Evolutionary conservation across 2,888 invertebrate genomes (phyloP).

Genomic region (Polietes domitor): DNA sequence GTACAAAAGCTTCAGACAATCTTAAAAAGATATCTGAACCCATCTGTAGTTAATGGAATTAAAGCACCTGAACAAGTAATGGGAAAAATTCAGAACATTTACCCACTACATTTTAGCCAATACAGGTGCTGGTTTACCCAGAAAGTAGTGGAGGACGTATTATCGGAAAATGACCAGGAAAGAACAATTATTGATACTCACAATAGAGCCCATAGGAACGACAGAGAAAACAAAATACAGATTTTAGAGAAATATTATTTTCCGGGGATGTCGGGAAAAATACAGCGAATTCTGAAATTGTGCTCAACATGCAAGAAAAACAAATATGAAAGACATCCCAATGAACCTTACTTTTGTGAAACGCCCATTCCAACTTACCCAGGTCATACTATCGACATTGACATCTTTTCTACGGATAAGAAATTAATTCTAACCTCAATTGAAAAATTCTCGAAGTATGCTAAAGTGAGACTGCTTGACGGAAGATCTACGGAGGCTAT

Average conservation of each 20-base stretch:
- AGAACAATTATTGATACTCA: conserved; percentile 41
- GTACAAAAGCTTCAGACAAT: conserved; percentile 30
- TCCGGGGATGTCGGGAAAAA: conserved; percentile 53
- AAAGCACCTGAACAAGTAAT: conserved; percentile 25
- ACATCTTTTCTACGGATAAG: conserved; percentile 56
- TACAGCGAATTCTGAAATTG: conserved; percentile 49
- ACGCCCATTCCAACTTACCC: conserved; percentile 64
- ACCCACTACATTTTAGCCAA: conserved; percentile 40
- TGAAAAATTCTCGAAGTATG: conserved; percentile 64
- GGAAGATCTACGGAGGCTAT: conserved; percentile 57
- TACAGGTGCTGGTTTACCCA: conserved; percentile 31
- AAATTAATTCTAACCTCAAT: conserved; percentile 51
- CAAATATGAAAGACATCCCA: conserved; percentile 61
- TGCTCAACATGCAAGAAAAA: conserved; percentile 55
- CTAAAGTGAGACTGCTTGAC: conserved; percentile 39
- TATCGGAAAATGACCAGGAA: conserved; percentile 1
- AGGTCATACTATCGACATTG: conserved; percentile 59
- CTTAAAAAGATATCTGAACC: conserved; percentile 50
- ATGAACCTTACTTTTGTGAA: conserved; percentile 35
- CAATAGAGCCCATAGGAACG: conserved; percentile 24
- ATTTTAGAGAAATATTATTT: conserved; percentile 62
- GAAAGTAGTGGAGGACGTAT: conserved; percentile 32
- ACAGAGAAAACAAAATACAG: conserved; percentile 45
- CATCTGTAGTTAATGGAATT: conserved; percentile 47
- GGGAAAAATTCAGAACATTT: conserved; percentile 15